Percentiles rank a stretch among this genome's conserved stretches.
Conservation (phyloP, 2,797 vertebrate species). For the Lophotriccus pileatus region DNA sequence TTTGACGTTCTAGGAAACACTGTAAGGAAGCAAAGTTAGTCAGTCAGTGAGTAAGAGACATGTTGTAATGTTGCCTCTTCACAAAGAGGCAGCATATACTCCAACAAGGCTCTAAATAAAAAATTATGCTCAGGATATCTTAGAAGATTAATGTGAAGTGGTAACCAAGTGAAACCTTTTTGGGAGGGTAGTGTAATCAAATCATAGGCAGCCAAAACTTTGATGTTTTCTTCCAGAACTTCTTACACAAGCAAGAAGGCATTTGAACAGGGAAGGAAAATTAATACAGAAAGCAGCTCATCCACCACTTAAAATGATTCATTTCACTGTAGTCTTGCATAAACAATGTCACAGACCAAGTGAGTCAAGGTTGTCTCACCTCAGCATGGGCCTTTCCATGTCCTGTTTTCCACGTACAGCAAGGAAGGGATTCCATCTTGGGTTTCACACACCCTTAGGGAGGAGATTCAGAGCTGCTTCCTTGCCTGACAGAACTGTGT, state of each 20-base stretch:
- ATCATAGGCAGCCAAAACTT: neutral
- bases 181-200: neutral
- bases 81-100: neutral
- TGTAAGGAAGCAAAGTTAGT: neutral
- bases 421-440: neutral
- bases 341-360: neutral
- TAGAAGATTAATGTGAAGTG: neutral
- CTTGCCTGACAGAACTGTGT: neutral
- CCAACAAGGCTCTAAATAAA: neutral
- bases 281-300: neutral
- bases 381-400: neutral
- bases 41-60: neutral
- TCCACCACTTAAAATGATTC: neutral
- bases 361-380: neutral
- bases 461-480: neutral
- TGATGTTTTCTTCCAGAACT: neutral
- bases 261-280: neutral
- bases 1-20: slow-evolving; percentile 2
- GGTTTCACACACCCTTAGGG: neutral
- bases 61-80: neutral
- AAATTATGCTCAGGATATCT: neutral
- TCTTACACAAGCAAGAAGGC: neutral
- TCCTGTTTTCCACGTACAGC: neutral
- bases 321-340: neutral
- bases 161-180: neutral